phyloP scores from a whole-genome alignment of 2,888 invertebrate genomes.

The Orthonychiurus folsomi region DNA sequence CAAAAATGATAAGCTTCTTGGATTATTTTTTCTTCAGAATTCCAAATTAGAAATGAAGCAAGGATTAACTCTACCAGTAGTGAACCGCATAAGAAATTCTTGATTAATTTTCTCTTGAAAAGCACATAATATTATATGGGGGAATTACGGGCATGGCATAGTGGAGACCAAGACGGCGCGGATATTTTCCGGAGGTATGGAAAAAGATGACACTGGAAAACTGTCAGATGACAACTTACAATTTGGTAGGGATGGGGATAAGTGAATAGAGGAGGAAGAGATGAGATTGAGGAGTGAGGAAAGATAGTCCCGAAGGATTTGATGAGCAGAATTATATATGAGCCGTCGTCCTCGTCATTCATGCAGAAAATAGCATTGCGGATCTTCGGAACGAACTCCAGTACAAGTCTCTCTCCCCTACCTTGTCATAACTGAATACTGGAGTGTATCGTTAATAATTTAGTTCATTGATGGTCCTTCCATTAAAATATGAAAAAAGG shows the following conservation, averaged over 20 bases:
- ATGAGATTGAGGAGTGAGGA: conserved; percentile 23
- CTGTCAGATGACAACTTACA: conserved; percentile 6
- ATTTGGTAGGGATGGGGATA: not conserved
- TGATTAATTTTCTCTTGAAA: too few relatives aligned
- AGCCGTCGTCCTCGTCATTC: conserved; percentile 15
- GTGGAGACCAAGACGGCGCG: too few relatives aligned
- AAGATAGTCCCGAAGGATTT: conserved; percentile 34
- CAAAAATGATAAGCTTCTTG: too few relatives aligned
- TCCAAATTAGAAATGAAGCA: too few relatives aligned
- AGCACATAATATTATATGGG: too few relatives aligned
- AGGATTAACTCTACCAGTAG: too few relatives aligned
- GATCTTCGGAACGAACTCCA: conserved; percentile 12
- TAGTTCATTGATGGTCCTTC: conserved; percentile 35
- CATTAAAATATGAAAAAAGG: conserved; percentile 27
- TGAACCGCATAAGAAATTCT: too few relatives aligned
- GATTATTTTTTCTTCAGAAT: too few relatives aligned
- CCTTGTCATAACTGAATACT: not conserved
- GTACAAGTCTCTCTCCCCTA: not conserved
- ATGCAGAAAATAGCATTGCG: conserved; percentile 33
- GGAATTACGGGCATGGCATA: too few relatives aligned
- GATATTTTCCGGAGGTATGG: too few relatives aligned
- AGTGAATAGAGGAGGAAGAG: conserved; percentile 5
- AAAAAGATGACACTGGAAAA: conserved; percentile 1
- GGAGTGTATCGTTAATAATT: conserved; percentile 5
- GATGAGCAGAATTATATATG: conserved; percentile 17